Base-by-base conservation (phyloP, 2,797 vertebrate species). In the Spea hammondii region DNA sequence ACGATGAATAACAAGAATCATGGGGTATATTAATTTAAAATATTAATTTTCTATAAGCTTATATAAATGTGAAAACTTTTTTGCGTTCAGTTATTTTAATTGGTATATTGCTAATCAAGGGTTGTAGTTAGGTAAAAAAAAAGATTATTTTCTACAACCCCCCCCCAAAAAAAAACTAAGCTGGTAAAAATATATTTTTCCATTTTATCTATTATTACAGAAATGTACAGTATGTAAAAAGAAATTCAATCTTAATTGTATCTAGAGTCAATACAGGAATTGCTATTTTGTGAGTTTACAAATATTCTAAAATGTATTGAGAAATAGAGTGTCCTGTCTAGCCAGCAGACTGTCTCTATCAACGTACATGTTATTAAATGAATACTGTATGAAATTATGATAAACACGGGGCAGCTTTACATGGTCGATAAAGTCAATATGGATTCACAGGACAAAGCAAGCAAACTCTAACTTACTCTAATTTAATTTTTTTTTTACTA, bases 181-280 rank as follows among this genome's bases (percentile, higher is more conserved):
- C 59, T 62, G n/a, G n/a, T 62, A 4, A 17, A 10, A 59, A 0
- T 59, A 9, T 59, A 11, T 11, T 59, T 59, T 11, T 59, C n/a
- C 55, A 62, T 8, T 62, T 62, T 62, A 62, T 62, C 59, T 32
- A 5, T 32, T 5, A 62, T 62, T 62, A 17, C 59, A 62, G 6
- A 62, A 4, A 10, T 62, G 14, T 62, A 32, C 32, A 62, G 10
- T 53, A 53, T 53, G 10, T 53, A 53, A 7, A 62, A 17, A 62
- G n/a, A 62, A 17, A 32, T 12, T 17, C 32, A 62, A 62, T 62
- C 59, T 62, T 62, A 62, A 32, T 62, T 62, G 59, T 62, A 62
- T 62, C 59, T 62, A 17, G 32, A 17, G 14, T 62, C 14, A 62
- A 62, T 32, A 6, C 59, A 62, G 4, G 9, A 17, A 4, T 62